These are phyloP conservation scores for Gnathonemus echidnorhynchus DNA, from an alignment of 2,113 vertebrate species.

Conservation along the genomic window DNA sequence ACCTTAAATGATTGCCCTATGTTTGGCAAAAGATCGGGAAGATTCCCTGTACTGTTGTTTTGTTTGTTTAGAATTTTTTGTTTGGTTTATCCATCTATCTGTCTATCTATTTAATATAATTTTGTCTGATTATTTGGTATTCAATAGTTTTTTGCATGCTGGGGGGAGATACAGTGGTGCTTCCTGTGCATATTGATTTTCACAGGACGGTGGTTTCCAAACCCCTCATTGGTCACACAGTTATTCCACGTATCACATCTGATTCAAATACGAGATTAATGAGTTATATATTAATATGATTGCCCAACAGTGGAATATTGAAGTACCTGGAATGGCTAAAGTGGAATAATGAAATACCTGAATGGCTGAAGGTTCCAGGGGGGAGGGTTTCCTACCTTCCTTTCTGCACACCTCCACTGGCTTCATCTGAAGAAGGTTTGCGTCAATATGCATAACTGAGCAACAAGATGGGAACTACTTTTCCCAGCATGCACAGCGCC, in stretches of 20 bases:
- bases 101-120: not conserved
- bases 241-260: not conserved
- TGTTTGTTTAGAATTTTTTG: not conserved
- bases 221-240: not conserved
- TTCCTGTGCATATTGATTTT: not conserved
- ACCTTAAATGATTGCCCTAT: not conserved
- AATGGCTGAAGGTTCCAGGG: not conserved
- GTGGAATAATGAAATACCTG: not conserved
- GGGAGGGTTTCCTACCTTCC: not conserved
- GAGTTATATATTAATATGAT: not conserved
- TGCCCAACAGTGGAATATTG: not conserved
- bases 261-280: not conserved
- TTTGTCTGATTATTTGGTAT: not conserved
- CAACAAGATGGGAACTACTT: constrained; percentile 30
- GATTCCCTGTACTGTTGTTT: not conserved
- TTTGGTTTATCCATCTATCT: not conserved
- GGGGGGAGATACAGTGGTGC: not conserved
- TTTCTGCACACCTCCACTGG: not conserved
- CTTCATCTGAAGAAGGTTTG: not conserved
- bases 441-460: not conserved
- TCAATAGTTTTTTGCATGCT: not conserved
- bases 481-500: constrained; percentile 41
- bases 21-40: not conserved
- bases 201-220: not conserved
- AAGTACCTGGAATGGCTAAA: not conserved